Conservation (phyloP, 2,113 vertebrate genomes). For the Chauna torquata region DNA sequence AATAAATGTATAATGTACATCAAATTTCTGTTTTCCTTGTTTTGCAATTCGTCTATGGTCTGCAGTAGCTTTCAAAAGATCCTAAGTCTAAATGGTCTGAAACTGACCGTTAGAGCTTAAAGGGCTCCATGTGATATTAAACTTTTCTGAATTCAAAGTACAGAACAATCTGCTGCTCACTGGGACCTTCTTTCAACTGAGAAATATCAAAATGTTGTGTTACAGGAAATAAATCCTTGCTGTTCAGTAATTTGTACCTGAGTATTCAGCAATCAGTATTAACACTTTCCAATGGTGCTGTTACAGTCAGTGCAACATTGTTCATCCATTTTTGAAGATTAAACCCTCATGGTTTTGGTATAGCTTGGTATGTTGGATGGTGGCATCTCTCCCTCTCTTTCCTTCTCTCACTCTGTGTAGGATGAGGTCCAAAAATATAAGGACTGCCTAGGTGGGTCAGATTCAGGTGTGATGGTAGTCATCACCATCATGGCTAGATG, state of each 20-base stretch:
- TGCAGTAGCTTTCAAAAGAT: not conserved
- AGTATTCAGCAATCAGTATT: not conserved
- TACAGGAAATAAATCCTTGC: not conserved
- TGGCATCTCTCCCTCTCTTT: accelerated
- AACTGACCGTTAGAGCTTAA: not conserved
- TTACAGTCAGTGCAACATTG: not conserved
- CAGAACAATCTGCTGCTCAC: not conserved
- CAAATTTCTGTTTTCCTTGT: slow-evolving; percentile 14
- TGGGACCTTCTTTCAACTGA: not conserved
- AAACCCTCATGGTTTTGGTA: not conserved
- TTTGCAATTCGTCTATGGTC: not conserved
- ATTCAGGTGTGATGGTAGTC: not conserved
- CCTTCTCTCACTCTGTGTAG: not conserved
- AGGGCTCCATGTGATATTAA: not conserved
- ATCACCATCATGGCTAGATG: not conserved
- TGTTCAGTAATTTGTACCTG: not conserved
- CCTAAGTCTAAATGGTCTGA: not conserved
- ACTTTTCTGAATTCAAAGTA: not conserved
- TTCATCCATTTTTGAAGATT: not conserved
- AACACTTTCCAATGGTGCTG: not conserved
- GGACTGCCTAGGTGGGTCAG: not conserved
- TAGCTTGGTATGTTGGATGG: not conserved
- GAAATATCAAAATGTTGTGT: not conserved
- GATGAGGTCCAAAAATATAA: not conserved
- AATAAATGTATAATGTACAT: slow-evolving; percentile 40